Evolutionary conservation across 2,888 invertebrate species (phyloP), one percentile per base, ranked within the genome.

Genomic region (Dyspetes luteomarginatus): DNA sequence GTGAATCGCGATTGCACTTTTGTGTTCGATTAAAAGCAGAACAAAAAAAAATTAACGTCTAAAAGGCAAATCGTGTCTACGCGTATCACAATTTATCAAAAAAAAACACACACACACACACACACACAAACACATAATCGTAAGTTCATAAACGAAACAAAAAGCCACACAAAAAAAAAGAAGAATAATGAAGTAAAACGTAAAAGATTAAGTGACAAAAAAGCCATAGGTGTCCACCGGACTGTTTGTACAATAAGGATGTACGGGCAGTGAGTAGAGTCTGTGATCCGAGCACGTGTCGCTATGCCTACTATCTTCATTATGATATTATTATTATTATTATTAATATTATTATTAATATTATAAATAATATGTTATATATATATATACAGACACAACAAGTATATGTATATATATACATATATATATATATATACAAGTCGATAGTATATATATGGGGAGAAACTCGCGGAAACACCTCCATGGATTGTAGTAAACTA

Each of bases 241-340:
- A 91, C 89, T 90, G 91, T 90, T 86, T 88, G 90, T 91, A 90
- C 87, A 78, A 65, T 64, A 69, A 82, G 78, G 79, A 78, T 84
- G 89, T 88, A 89, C 91, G 87, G 45, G 85, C 90, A 91, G 91
- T 88, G 88, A 91, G 90, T 91, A 91, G 74, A 74, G 91, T 91
- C 91, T 91, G 91, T 91, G 91, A 91, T 91, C 89, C 86, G 90
- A 90, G 89, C 90, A 90, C 90, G 88, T 86, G 90, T 91, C 91
- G 91, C 91, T 91, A 91, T 89, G 91, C 91, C 91, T 91, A 91
- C 88, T 91, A 90, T 90, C 89, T 91, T 90, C 88, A 90, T 90
- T 89, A 87, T 85, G 87, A 90, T 89, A 88, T 88, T 88, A 89
- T 89, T 90, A 90, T 90, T 88, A 87, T 89, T 90, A 89, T 90